Evolutionary conservation across 2,113 vertebrate species (phyloP), one percentile per base, ranked within the genome.

Genomic region (Nycticebus coucang): DNA sequence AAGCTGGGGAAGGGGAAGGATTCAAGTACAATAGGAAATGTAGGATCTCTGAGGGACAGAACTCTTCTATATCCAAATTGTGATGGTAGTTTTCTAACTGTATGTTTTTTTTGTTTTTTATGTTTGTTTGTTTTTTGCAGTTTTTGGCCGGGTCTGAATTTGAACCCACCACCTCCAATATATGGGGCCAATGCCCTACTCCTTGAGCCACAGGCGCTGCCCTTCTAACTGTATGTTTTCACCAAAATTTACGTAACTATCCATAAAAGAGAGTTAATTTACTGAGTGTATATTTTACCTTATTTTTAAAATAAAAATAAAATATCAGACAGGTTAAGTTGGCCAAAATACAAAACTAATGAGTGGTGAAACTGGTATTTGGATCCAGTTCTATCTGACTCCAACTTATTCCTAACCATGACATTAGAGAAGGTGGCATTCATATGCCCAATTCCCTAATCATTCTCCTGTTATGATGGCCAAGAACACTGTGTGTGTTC

Each of bases 391-490:
- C 33, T 53, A 7, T 57, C 37, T 83, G 74, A 72, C 35, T 26
- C 53, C 88, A 60, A 64, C 22, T 41, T 28, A 35, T 60, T 64
- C 37, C 35, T 91, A 37, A n/a, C 55, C 50, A 53, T 8, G 5
- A 15, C 12, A 50, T 33, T 33, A 74, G 45, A 77, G 57, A 82
- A 7, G 19, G 24, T 24, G 15, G 26, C 30, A 1, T 18, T 82
- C 21, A 19, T 5, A 7, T 3, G 6, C 17, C 24, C 7, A 3
- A 0, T 18, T 74, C n/a, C 30, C 37, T 15, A 57, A 2, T 66
- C 30, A 83, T 82, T 87, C 7, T 37, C 35, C 60, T 71, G 2
- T 37, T 35, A 13, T 1, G n/a, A 45, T 69, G 15, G 30, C 30
- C 21, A 30, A 69, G 24, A 30, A 81, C n/a, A 17, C 19, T 57